These are phyloP conservation scores for Acestrorhynchus altus DNA, from an alignment of 2,797 vertebrate genomes.

Conservation along the genomic window DNA sequence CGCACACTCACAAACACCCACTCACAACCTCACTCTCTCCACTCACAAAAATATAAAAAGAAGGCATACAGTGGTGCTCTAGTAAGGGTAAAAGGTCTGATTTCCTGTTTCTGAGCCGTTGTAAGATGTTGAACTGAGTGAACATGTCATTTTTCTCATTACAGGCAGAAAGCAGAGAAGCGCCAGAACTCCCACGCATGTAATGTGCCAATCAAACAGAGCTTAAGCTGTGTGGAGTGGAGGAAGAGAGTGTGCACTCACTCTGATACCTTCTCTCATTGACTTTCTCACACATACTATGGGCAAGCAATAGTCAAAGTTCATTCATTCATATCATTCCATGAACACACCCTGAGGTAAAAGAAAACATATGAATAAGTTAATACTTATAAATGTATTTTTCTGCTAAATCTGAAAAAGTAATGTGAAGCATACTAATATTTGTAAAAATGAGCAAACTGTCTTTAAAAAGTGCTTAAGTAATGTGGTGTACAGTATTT, in stretches of 20 bases:
- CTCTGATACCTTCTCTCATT: constrained; percentile 22
- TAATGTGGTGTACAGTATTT: too few relatives aligned
- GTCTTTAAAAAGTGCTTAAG: too few relatives aligned
- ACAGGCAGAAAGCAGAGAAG: constrained; percentile 25
- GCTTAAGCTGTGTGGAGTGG: constrained; percentile 32
- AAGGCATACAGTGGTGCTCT: background rate
- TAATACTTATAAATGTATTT: too few relatives aligned
- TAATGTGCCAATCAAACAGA: constrained; percentile 46
- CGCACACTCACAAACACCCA: too few relatives aligned
- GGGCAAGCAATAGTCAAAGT: background rate
- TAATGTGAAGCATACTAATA: too few relatives aligned
- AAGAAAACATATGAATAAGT: too few relatives aligned
- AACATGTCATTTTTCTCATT: constrained; percentile 60
- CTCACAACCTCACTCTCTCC: background rate
- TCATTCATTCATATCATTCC: background rate
- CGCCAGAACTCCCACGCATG: constrained; percentile 34
- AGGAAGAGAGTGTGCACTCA: constrained; percentile 24
- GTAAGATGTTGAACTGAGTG: constrained; percentile 57
- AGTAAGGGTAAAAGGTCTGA: constrained; percentile 8
- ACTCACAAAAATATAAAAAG: background rate
- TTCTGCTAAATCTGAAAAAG: too few relatives aligned
- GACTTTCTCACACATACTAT: constrained; percentile 4
- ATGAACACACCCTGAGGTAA: background rate
- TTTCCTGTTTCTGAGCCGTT: constrained; percentile 19
- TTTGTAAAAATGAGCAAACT: too few relatives aligned